Percentiles rank a stretch among this genome's conserved stretches.
phyloP scores from a whole-genome alignment of 2,797 vertebrate genomes.

The Neoniphon sammara region DNA sequence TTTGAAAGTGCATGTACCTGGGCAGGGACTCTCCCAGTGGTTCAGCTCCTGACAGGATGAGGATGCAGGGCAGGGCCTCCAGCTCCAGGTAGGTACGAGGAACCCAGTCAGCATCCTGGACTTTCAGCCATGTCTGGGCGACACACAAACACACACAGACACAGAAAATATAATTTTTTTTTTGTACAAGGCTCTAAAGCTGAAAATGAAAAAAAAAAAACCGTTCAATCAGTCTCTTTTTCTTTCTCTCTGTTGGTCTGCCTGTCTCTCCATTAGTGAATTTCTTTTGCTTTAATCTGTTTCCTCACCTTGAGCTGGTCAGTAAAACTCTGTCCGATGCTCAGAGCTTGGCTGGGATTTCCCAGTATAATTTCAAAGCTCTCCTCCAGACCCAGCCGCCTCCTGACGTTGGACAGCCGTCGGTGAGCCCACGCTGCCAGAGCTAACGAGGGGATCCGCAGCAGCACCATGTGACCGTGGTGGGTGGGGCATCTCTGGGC shows the following conservation, averaged over 20 bases:
- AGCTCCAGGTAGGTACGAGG: conserved; percentile 94
- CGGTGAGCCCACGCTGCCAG: conserved; percentile 92
- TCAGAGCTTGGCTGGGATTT: conserved; percentile 86
- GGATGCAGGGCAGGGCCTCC: conserved; percentile 95
- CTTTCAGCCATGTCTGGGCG: conserved; percentile 91
- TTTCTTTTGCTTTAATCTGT: background rate
- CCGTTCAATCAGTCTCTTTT: background rate
- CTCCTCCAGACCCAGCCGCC: conserved; percentile 90
- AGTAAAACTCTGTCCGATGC: conserved; percentile 89
- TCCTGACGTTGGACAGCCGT: conserved; percentile 89
- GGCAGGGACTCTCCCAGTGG: conserved; percentile 95
- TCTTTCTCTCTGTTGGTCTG: background rate
- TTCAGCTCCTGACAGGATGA: conserved; percentile 94
- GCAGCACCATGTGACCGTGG: conserved; percentile 96
- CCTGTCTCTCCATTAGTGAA: background rate
- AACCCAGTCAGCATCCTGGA: conserved; percentile 91
- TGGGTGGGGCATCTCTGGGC: conserved; percentile 88
- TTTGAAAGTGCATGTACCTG: conserved; percentile 73
- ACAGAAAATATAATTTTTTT: background rate
- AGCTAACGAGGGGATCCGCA: conserved; percentile 92
- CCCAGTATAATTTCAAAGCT: conserved; percentile 95
- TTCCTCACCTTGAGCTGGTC: conserved; percentile 89
- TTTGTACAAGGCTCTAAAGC: no score
- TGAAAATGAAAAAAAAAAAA: no score
- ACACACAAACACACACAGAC: conserved; percentile 28